phyloP scores from a whole-genome alignment of 2,797 vertebrate genomes.

The Tangara arthus region DNA sequence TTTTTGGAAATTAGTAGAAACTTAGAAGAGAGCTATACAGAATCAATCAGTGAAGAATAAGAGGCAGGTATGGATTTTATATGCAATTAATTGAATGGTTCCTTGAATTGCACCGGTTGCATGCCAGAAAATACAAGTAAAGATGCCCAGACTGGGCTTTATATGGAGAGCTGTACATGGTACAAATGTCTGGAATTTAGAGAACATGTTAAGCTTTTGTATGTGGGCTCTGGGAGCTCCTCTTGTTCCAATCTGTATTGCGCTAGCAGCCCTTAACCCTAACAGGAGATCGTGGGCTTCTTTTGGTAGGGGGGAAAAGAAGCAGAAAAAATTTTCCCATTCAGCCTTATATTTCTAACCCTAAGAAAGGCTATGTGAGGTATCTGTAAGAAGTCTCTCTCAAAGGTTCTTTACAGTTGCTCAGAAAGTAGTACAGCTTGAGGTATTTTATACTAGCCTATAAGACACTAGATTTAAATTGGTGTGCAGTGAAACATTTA shows the following conservation, averaged over 20 bases:
- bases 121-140: not conserved
- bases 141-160: not conserved
- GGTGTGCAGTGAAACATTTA: conserved; percentile 59
- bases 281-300: not conserved
- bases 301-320: not conserved
- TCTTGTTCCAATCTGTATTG: not conserved
- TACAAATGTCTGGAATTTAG: not conserved
- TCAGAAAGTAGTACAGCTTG: conserved; percentile 45
- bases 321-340: not conserved
- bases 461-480: conserved; percentile 45
- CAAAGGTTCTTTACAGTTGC: conserved; percentile 11
- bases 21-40: not conserved
- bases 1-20: not conserved
- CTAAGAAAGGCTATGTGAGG: conserved; percentile 11
- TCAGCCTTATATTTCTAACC: not conserved
- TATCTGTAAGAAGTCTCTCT: conserved; percentile 15
- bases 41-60: not conserved
- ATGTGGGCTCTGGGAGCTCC: not conserved
- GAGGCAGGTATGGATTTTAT: not conserved
- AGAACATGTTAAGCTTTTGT: not conserved
- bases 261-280: not conserved
- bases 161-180: not conserved
- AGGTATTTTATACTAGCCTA: conserved; percentile 31
- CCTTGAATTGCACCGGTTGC: not conserved
- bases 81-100: not conserved